phyloP scores from a whole-genome alignment of 1,140 invertebrate species.

The Drosophila auraria region DNA sequence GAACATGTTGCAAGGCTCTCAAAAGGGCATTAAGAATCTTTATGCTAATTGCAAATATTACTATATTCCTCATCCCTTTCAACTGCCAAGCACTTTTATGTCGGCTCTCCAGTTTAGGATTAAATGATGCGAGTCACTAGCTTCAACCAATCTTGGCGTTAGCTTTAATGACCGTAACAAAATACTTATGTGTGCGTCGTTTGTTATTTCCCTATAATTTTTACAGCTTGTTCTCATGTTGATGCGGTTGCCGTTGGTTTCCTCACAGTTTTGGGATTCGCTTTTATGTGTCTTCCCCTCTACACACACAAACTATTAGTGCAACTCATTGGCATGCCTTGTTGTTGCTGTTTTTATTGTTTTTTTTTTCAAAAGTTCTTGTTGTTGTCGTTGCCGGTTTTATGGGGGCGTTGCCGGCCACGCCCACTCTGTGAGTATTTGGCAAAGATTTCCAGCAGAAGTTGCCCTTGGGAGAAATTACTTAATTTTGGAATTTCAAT shows the following conservation, averaged over 20 bases:
- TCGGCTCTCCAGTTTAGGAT: slow-evolving; percentile 28
- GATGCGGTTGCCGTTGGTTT: slow-evolving; percentile 36
- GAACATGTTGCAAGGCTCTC: not conserved
- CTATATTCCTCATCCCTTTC: not conserved
- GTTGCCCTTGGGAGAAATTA: slow-evolving; percentile 78
- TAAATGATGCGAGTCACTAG: slow-evolving; percentile 40
- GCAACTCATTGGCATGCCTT: slow-evolving; percentile 64
- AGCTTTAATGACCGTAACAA: slow-evolving; percentile 44
- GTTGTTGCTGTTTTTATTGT: slow-evolving; percentile 64
- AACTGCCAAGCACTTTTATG: slow-evolving; percentile 21
- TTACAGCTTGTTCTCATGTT: slow-evolving; percentile 73
- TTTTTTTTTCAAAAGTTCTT: slow-evolving; percentile 12
- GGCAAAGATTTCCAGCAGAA: slow-evolving; percentile 42
- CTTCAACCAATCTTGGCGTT: slow-evolving; percentile 30
- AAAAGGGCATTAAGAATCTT: slow-evolving; percentile 1
- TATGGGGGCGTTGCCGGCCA: slow-evolving; percentile 47
- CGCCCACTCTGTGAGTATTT: slow-evolving; percentile 48
- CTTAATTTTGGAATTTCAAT: slow-evolving; percentile 84
- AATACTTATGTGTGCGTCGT: slow-evolving; percentile 47
- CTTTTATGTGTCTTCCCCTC: slow-evolving; percentile 46
- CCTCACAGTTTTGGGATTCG: slow-evolving; percentile 29
- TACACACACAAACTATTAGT: slow-evolving; percentile 70
- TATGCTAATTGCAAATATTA: not conserved
- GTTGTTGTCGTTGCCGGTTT: slow-evolving; percentile 60
- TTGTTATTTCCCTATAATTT: slow-evolving; percentile 75